Base-by-base conservation (phyloP, 2,113 vertebrate genomes). In the Cromileptes altivelis region DNA sequence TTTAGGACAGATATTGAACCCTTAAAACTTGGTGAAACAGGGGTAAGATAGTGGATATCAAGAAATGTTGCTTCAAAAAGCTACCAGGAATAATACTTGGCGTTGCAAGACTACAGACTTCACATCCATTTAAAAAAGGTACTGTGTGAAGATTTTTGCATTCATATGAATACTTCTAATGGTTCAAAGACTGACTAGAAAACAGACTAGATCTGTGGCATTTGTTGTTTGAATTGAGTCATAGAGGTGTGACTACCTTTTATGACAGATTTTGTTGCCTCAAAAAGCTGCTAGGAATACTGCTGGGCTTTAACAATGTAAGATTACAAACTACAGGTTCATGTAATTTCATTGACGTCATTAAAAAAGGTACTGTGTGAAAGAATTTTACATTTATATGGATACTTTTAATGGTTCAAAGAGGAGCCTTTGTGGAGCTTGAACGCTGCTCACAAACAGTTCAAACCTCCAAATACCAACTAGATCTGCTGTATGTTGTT, bases 361-460 rank as follows among this genome's bases (percentile, higher is more conserved):
- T 27, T 2, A 62, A 18, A 23, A 53, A 7, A 6, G 6, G 33
- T 7, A 37, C 33, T 14, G 4, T 27, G 14, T 27, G 6, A 60
- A 21, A 1, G 11, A n/a, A 17, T 1, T n/a, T 40, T 63, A 13
- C 61, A 62, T 14, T n/a, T 11, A 25, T 8, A 7, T 37, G 33
- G 4, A 6, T 25, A 21, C 9, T 19, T 40, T 25, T 80, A 21
- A 19, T 15, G 4, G 17, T 50, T 45, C 8, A 49, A 71, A 80
- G 15, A 61, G 37, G 37, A 61, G 50, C n/a, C 30, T 71, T 58
- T 57, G 49, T 63, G 70, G 42, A 52, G 67, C 27, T 47, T 65
- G 9, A 58, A 75, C 55, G 30, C 42, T 11, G 50, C 42, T 47
- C 30, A 30, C 33, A 37, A 74, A 11, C 56, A 67, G 82, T 30